Evolutionary conservation across 1,140 invertebrate species (phyloP).

Genomic region (Ceratosolen solmsi): DNA sequence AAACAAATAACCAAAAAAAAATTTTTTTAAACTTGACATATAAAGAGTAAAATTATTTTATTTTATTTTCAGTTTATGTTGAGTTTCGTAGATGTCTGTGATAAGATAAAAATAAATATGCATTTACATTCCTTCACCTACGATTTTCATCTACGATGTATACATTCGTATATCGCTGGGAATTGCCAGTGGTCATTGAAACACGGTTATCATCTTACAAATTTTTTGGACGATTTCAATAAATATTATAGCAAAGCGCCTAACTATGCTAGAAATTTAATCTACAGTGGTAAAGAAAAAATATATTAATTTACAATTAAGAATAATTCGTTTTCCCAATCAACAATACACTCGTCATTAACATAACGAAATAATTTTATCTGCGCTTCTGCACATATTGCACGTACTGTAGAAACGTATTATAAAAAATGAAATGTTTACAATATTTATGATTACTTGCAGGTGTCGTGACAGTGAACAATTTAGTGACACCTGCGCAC

Average conservation of each 20-base stretch:
- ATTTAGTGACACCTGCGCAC: slow-evolving; percentile 78
- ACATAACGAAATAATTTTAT: not conserved
- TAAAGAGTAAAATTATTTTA: slow-evolving; percentile 1
- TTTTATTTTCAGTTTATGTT: slow-evolving; percentile 76
- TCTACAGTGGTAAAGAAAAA: slow-evolving; percentile 81
- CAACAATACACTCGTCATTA: not conserved
- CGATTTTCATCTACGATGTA: slow-evolving; percentile 87
- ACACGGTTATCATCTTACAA: slow-evolving; percentile 83
- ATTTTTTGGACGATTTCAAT: slow-evolving; percentile 87
- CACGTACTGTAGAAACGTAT: not conserved
- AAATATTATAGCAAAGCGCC: slow-evolving; percentile 90
- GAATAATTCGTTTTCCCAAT: not conserved
- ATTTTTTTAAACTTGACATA: not conserved
- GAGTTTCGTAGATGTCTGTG: slow-evolving; percentile 85
- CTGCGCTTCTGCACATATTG: not conserved
- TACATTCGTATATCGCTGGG: slow-evolving; percentile 82
- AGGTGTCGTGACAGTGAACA: slow-evolving; percentile 77
- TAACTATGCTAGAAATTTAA: slow-evolving; percentile 86
- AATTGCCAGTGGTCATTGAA: slow-evolving; percentile 76
- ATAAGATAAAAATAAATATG: slow-evolving; percentile 82
- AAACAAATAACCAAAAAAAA: not conserved
- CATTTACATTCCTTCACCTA: slow-evolving; percentile 92
- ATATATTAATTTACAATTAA: not conserved
- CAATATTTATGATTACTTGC: not conserved
- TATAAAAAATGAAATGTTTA: not conserved